Percentiles rank a stretch among this genome's conserved stretches.
Conservation (phyloP, 35 echinoderm and acorn worm species). For the Patiria miniata region DNA sequence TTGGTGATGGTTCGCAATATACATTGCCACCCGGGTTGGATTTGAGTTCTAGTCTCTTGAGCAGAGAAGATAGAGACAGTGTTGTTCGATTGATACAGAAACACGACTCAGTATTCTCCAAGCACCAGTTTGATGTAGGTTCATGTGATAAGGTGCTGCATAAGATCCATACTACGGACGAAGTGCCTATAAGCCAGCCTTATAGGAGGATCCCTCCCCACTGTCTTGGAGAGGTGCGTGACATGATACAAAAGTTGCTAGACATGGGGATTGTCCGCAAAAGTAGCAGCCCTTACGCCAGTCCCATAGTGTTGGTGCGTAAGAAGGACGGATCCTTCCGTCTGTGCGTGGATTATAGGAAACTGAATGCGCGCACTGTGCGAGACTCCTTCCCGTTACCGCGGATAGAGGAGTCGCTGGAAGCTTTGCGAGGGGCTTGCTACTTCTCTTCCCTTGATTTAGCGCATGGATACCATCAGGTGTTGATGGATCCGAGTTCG, state of each 20-base stretch:
- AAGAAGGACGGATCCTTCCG: slow-evolving; percentile 22
- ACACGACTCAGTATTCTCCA: slow-evolving; percentile 6
- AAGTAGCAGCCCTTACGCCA: slow-evolving; percentile 39
- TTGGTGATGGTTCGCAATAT: background rate
- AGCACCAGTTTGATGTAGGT: slow-evolving; percentile 8
- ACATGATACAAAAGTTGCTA: slow-evolving; percentile 11
- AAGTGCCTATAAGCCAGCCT: background rate
- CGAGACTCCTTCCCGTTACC: slow-evolving; percentile 63
- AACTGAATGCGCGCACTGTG: slow-evolving; percentile 25
- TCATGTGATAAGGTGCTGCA: slow-evolving; percentile 4
- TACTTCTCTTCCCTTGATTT: slow-evolving; percentile 72
- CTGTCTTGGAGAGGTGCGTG: background rate
- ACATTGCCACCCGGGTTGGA: background rate
- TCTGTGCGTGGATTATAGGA: slow-evolving; percentile 54
- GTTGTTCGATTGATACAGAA: background rate
- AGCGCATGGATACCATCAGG: slow-evolving; percentile 71
- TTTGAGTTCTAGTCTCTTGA: background rate
- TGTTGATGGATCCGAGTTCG: slow-evolving; percentile 37
- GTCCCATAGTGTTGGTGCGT: slow-evolving; percentile 38
- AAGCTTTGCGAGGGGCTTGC: slow-evolving; percentile 50
- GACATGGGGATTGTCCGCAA: slow-evolving; percentile 21
- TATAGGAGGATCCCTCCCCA: slow-evolving; percentile 29
- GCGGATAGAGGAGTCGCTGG: slow-evolving; percentile 73
- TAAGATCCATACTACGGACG: slow-evolving; percentile 16
- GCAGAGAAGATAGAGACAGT: background rate